Conservation (phyloP, 2,888 invertebrate species). For the Chesias legatella region DNA sequence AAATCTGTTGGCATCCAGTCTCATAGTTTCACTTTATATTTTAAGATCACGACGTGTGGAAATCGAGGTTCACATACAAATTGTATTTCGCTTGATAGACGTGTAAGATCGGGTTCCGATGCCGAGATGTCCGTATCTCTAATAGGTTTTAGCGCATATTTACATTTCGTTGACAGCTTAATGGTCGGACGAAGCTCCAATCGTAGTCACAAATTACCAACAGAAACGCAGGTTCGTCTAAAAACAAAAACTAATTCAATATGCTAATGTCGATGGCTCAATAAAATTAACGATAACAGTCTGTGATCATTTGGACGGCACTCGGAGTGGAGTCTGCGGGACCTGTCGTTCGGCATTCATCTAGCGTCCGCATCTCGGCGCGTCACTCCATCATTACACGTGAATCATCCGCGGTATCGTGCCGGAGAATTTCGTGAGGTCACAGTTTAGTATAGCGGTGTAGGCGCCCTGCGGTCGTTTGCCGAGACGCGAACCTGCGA, state of each 20-base stretch:
- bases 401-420: conserved; percentile 73
- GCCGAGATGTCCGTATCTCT: conserved; percentile 23
- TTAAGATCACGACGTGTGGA: conserved; percentile 48
- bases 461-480: conserved; percentile 75
- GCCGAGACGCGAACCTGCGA: conserved; percentile 40
- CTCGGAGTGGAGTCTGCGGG: conserved; percentile 39
- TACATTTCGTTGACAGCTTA: conserved; percentile 47
- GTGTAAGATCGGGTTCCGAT: conserved; percentile 34
- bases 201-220: conserved; percentile 39
- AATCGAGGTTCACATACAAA: conserved; percentile 28
- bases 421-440: conserved; percentile 78
- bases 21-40: conserved; percentile 70
- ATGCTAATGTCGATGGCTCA: conserved; percentile 51
- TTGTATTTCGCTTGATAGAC: conserved; percentile 23
- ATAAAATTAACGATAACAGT: conserved; percentile 55
- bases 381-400: conserved; percentile 68
- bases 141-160: conserved; percentile 34
- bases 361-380: conserved; percentile 63
- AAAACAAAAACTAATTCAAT: conserved; percentile 50
- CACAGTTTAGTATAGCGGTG: conserved; percentile 79
- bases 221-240: conserved; percentile 33
- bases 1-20: conserved; percentile 49
- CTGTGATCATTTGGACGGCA: conserved; percentile 39
- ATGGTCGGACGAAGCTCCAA: conserved; percentile 39
- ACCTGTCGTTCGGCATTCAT: conserved; percentile 60